Percentiles rank a stretch among this genome's conserved stretches.
Conservation (phyloP, 2,888 invertebrate species). For the Baronia brevicornis region DNA sequence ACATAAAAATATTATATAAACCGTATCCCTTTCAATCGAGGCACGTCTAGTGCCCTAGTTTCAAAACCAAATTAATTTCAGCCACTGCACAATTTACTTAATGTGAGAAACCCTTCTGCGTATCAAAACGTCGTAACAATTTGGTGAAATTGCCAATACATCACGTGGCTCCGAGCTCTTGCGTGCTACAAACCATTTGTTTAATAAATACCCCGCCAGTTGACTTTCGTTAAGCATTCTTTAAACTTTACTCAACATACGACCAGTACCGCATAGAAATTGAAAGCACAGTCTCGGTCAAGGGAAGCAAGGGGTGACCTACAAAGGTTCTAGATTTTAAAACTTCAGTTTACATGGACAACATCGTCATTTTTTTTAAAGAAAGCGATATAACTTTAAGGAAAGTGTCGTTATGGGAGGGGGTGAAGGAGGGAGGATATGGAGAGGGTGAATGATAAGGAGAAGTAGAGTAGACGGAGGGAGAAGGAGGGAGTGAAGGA, state of each 20-base stretch:
- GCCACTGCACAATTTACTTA: slow-evolving; percentile 13
- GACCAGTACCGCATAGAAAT: slow-evolving; percentile 2
- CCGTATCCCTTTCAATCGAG: too few species aligned
- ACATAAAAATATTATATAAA: too few species aligned
- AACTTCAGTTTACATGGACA: too few species aligned
- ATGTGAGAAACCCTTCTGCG: slow-evolving; percentile 11
- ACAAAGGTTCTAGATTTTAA: too few species aligned
- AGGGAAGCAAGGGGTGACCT: neutral
- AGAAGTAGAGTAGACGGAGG: too few species aligned
- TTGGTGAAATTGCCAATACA: slow-evolving; percentile 28
- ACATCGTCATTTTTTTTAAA: too few species aligned
- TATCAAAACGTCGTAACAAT: slow-evolving; percentile 23
- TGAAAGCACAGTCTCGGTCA: neutral
- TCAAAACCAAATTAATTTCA: slow-evolving; percentile 13
- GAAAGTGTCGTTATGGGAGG: too few species aligned
- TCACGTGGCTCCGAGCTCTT: slow-evolving; percentile 18
- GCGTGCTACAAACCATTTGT: slow-evolving; percentile 28
- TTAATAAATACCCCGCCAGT: slow-evolving; percentile 1
- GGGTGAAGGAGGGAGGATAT: too few species aligned
- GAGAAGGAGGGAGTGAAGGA: too few species aligned
- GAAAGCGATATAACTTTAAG: too few species aligned
- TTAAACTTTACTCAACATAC: slow-evolving; percentile 8
- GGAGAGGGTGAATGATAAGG: too few species aligned
- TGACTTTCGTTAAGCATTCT: slow-evolving; percentile 19
- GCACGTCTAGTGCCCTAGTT: too few species aligned